These are phyloP conservation scores for Bradypodion pumilum DNA, from an alignment of 2,797 vertebrate species.

Conservation along the genomic window DNA sequence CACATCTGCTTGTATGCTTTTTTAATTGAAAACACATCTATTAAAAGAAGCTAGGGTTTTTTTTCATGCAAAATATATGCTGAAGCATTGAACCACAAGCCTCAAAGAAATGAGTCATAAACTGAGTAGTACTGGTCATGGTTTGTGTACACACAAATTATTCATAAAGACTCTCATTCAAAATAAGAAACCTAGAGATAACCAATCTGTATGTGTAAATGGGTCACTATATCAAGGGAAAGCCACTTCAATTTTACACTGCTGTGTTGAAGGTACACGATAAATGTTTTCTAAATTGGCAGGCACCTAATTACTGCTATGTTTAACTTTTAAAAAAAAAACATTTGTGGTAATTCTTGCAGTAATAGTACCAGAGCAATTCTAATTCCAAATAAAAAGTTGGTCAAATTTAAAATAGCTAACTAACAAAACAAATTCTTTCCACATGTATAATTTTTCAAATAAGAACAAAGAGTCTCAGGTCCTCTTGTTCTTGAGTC, in stretches of 20 bases:
- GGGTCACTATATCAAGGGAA: not conserved
- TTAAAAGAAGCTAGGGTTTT: no score
- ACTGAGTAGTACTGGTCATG: not conserved
- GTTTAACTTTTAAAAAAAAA: not conserved
- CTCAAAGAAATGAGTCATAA: not conserved
- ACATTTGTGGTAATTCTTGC: not conserved
- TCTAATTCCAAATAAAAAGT: not conserved
- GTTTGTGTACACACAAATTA: not conserved
- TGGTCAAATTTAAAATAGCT: not conserved
- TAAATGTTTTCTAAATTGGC: not conserved
- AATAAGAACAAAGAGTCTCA: not conserved
- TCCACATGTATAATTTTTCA: not conserved
- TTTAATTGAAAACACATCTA: not conserved
- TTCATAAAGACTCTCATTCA: not conserved
- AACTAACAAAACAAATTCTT: not conserved
- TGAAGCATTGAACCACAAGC: no score
- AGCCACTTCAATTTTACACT: not conserved
- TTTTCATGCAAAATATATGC: no score
- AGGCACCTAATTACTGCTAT: not conserved
- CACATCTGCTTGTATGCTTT: not conserved
- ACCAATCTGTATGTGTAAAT: not conserved
- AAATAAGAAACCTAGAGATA: not conserved
- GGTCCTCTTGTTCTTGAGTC: not conserved
- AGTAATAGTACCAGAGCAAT: not conserved
- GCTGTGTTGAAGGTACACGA: no score